Evolutionary conservation across 2,888 invertebrate species (phyloP).

Genomic region (Melinaea marsaeus): DNA sequence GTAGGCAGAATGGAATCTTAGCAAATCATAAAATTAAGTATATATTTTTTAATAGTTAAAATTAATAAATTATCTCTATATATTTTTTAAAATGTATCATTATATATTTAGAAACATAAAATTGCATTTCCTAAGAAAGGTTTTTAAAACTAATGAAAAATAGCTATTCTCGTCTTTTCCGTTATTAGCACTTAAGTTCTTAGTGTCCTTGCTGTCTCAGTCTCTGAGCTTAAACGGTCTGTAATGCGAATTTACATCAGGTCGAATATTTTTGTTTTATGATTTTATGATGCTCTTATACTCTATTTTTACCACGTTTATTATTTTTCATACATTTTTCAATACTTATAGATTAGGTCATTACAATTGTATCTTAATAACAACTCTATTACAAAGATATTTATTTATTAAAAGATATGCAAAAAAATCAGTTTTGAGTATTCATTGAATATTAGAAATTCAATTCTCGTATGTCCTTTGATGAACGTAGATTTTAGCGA

Average conservation of each 20-base stretch:
- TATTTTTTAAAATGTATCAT: no score
- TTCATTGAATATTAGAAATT: constrained; percentile 33
- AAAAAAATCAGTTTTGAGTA: no score
- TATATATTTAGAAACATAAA: background rate
- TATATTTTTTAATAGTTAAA: no score
- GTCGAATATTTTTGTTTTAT: background rate
- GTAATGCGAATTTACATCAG: background rate
- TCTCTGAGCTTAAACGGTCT: constrained; percentile 1
- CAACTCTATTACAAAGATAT: background rate
- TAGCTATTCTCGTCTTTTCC: constrained; percentile 3
- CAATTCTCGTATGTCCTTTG: constrained; percentile 36
- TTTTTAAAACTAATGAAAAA: constrained; percentile 2
- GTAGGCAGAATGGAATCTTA: no score
- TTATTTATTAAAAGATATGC: background rate
- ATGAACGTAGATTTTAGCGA: constrained; percentile 36
- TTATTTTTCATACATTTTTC: no score
- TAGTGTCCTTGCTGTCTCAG: constrained; percentile 5
- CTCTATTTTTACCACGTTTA: no score
- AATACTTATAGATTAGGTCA: no score
- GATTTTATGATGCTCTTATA: no score
- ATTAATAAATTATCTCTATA: no score
- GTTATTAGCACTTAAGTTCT: constrained; percentile 4
- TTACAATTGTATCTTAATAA: no score
- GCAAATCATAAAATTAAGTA: no score
- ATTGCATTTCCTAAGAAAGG: background rate